Evolutionary conservation across 2,888 invertebrate genomes (phyloP), one percentile per base, ranked within the genome.

Genomic region (Pecten maximus): DNA sequence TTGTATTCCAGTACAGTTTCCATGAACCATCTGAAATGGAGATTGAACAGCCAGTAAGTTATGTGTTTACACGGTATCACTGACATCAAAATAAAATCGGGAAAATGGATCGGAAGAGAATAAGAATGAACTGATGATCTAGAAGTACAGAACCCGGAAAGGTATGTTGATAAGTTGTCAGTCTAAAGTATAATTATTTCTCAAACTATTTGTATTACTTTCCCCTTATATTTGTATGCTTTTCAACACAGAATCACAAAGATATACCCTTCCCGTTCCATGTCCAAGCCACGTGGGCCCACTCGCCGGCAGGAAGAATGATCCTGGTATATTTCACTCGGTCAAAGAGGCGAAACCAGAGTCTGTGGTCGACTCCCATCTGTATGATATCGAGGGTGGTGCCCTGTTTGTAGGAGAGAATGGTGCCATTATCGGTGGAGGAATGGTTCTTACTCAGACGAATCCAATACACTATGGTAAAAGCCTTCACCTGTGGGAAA

Each of bases 391-490:
- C 94, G 40, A 87, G 91, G 35, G 91, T 91, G 15, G 89, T 88
- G 16, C 92, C 94, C 28, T 95, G 94, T 90, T 93, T 95, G 94
- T 96, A 96, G 15, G 96, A 96, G 91, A 96, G 91, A 40, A 96
- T 95, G 19, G 96, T 95, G 35, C 90, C 87, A 16, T 87, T 89
- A 23, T 40, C 95, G 95, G 54, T 92, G 90, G 2, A 90, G 44
- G 10, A 88, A 86, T 10, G 92, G 89, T 87, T 92, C 89, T 88
- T 92, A 89, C 91, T 91, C 40, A 96, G 93, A 91, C 95, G 95
- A 28, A 97, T 93, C 96, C 96, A 97, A 89, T 96, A 95, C 19
- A 95, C 94, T 87, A 96, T 95, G 19, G 96, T 96, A 90, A 96
- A 96, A 28, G 94, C 90, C 3, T 91, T 89, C 44, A 96, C 94